Conservation (phyloP, 2,797 vertebrate genomes). For the Galaxias olidus region DNA sequence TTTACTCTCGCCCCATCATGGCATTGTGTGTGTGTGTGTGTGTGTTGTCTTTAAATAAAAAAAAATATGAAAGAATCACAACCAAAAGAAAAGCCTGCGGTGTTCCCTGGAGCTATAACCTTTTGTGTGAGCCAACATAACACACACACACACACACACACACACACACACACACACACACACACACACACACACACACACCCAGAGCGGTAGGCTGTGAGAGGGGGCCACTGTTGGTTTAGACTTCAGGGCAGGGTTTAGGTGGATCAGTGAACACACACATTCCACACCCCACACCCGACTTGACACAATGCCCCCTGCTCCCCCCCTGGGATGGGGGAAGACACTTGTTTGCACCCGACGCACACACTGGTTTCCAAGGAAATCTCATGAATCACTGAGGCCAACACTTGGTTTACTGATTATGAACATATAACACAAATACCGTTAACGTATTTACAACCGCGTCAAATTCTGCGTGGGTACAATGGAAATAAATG, state of each 20-base stretch:
- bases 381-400: too few relatives aligned
- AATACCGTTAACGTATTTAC: too few relatives aligned
- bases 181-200: conserved; percentile 32
- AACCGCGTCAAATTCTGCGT: too few relatives aligned
- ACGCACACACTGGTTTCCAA: too few relatives aligned
- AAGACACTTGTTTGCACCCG: neutral
- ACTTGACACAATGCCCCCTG: conserved; percentile 31
- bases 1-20: conserved; percentile 48
- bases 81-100: conserved; percentile 7
- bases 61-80: conserved; percentile 29
- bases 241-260: conserved; percentile 61
- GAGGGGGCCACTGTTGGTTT: conserved; percentile 70
- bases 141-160: conserved; percentile 5
- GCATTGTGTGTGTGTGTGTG: conserved; percentile 49
- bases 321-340: neutral
- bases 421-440: too few relatives aligned
- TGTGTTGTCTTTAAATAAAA: conserved; percentile 3
- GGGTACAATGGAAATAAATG: too few relatives aligned
- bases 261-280: conserved; percentile 63
- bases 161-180: conserved; percentile 28
- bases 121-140: conserved; percentile 23
- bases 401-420: too few relatives aligned
- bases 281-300: conserved; percentile 57
- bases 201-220: conserved; percentile 47
- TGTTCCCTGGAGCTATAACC: too few relatives aligned